A percentile compares a stretch with the other conserved stretches of the same genome.
phyloP scores from a whole-genome alignment of 2,888 invertebrate genomes.

The Eilema caniola region DNA sequence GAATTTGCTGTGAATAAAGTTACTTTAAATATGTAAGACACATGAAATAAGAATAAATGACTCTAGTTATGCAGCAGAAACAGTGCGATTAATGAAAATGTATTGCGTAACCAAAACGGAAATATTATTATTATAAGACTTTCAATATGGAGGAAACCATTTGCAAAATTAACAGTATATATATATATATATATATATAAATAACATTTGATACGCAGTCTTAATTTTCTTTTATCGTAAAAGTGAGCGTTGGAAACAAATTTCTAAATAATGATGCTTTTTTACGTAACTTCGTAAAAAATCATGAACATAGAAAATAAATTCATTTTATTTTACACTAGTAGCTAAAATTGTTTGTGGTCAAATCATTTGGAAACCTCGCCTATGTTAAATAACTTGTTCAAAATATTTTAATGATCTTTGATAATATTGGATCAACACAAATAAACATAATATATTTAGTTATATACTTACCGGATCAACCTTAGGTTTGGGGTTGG shows the following conservation, averaged over 20 bases:
- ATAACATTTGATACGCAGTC: not conserved
- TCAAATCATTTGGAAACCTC: not conserved
- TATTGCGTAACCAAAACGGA: not conserved
- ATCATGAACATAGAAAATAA: too few species aligned
- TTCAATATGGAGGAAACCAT: not conserved
- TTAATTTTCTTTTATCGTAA: not conserved
- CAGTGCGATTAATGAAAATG: not conserved
- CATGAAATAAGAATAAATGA: not conserved
- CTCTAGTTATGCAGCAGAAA: not conserved
- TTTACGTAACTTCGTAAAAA: not conserved
- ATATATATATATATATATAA: too few species aligned
- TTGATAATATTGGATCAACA: constrained; percentile 25
- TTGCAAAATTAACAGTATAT: not conserved
- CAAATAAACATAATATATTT: constrained; percentile 29
- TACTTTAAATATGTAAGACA: not conserved
- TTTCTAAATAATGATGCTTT: not conserved
- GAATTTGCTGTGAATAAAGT: not conserved
- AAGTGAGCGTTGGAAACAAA: not conserved
- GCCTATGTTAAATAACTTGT: not conserved
- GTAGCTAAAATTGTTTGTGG: constrained; percentile 2
- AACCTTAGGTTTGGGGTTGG: constrained; percentile 55
- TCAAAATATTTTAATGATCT: constrained; percentile 55
- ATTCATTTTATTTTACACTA: not conserved
- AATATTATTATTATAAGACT: not conserved
- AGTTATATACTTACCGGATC: constrained; percentile 74